Base-by-base conservation (phyloP, 2,888 invertebrate species). In the Diloba caeruleocephala region DNA sequence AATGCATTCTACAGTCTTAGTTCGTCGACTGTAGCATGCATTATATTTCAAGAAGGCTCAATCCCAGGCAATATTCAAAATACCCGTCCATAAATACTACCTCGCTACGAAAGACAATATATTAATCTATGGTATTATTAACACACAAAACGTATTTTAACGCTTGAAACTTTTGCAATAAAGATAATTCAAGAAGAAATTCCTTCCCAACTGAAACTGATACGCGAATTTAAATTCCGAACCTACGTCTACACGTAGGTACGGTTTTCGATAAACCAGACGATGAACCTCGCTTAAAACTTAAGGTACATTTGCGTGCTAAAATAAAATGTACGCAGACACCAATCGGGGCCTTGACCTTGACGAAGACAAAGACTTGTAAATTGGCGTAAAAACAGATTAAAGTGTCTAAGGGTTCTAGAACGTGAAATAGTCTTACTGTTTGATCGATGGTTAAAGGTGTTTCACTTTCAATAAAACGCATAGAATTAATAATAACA, bases 291-390 rank as follows among this genome's bases (percentile, higher is more conserved):
- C 5, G 28, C 28, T 12, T 36, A 48, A 70, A 51, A 51, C 39
- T 48, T 52, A n/a, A n/a, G n/a, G n/a, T 45, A 12, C 7, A 33
- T 10, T 45, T 13, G 49, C 19, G 37, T 54, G 44, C 38, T 14
- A 48, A 66, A 49, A 54, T 33, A 10, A 23, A 58, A 58, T 60
- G 23, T 52, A 15, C 6, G 26, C 42, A 67, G 55, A 67, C 65
- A 32, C 1, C 12, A 8, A 39, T 4, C 15, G 4, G 42, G 28
- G 28, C 28, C 38, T 45, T 49, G 53, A 56, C 52, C 71, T 51
- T 45, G 33, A 12, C 2, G 42, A 2, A 53, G 26, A 59, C 50
- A 60, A 56, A 43, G 48, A 34, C 42, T 33, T 21, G 31, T 31
- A 29, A 50, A 50, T 42, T 43, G 23, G 1, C 10, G 32, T 34